Percentiles rank a stretch among this genome's conserved stretches.
phyloP scores from a whole-genome alignment of 1,140 invertebrate genomes.

The Galendromus occidentalis region DNA sequence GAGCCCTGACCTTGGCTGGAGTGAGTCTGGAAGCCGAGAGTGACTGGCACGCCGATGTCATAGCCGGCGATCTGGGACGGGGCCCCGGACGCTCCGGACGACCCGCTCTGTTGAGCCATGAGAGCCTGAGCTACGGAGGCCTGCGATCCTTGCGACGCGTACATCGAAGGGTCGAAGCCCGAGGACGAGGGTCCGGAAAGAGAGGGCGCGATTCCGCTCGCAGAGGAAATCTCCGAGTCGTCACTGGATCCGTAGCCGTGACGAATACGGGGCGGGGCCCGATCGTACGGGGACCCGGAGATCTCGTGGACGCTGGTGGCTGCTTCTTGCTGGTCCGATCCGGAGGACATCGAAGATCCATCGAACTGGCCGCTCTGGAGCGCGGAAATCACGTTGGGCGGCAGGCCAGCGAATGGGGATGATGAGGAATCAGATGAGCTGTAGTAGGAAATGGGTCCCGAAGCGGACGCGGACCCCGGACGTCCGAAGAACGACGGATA shows the following conservation, averaged over 20 bases:
- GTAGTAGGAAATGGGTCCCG: not conserved
- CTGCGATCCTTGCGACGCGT: not conserved
- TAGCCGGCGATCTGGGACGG: not conserved
- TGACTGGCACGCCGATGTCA: not conserved
- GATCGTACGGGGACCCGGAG: not conserved
- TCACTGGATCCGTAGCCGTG: not conserved
- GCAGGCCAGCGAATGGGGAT: not conserved
- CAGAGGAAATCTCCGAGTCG: not conserved
- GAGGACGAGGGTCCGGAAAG: not conserved
- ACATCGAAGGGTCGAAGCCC: not conserved
- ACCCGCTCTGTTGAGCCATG: not conserved
- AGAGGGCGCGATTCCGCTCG: not conserved
- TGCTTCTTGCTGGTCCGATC: not conserved
- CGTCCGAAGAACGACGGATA: not conserved
- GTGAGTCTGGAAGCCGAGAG: not conserved
- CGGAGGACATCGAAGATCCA: not conserved
- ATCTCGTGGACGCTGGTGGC: slow-evolving; percentile 7
- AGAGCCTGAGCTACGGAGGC: not conserved
- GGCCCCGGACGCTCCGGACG: not conserved
- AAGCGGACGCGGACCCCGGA: not conserved
- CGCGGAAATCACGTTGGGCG: not conserved
- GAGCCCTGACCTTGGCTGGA: not conserved
- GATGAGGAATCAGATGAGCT: not conserved
- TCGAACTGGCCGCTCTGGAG: slow-evolving; percentile 4
- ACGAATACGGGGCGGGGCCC: slow-evolving; percentile 3